A percentile compares a stretch with the other conserved stretches of the same genome.
Evolutionary conservation across 1,140 invertebrate species (phyloP).

Genomic region (Ptiloglossa arizonensis): DNA sequence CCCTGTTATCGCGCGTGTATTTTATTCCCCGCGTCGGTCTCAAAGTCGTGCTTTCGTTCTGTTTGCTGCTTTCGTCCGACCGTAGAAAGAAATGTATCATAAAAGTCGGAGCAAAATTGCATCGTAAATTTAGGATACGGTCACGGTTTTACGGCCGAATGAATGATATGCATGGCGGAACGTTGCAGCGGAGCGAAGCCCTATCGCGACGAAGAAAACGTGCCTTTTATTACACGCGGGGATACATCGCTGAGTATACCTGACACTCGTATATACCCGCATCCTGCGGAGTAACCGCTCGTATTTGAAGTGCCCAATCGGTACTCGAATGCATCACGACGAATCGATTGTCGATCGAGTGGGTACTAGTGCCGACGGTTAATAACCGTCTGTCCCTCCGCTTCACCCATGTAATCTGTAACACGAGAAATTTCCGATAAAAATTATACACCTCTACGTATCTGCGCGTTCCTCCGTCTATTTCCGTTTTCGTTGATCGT

Average conservation of each 20-base stretch:
- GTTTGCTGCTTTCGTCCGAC: not conserved
- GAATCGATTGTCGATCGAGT: constrained; percentile 88
- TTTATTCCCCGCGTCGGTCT: not conserved
- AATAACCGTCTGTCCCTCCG: constrained; percentile 87
- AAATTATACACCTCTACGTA: too few relatives aligned
- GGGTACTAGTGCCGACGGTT: constrained; percentile 88
- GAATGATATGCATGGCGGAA: constrained; percentile 13
- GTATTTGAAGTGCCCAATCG: constrained; percentile 89
- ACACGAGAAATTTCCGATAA: too few relatives aligned
- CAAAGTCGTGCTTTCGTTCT: not conserved
- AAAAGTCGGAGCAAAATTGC: constrained; percentile 1
- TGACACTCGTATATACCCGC: constrained; percentile 91
- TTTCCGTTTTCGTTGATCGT: too few relatives aligned
- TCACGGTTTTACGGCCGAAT: constrained; percentile 5
- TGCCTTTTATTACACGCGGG: not conserved
- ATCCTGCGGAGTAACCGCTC: constrained; percentile 87
- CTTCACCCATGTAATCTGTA: constrained; percentile 88
- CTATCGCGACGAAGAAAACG: not conserved
- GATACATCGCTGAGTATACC: constrained; percentile 74
- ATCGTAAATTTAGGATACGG: constrained; percentile 25
- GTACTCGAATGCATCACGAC: constrained; percentile 90
- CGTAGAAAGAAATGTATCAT: not conserved
- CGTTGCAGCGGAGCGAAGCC: not conserved
- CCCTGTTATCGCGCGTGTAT: too few relatives aligned
- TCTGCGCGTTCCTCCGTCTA: too few relatives aligned